These are phyloP conservation scores for Alsophila aescularia DNA, from an alignment of 2,888 invertebrate species.

Conservation along the genomic window DNA sequence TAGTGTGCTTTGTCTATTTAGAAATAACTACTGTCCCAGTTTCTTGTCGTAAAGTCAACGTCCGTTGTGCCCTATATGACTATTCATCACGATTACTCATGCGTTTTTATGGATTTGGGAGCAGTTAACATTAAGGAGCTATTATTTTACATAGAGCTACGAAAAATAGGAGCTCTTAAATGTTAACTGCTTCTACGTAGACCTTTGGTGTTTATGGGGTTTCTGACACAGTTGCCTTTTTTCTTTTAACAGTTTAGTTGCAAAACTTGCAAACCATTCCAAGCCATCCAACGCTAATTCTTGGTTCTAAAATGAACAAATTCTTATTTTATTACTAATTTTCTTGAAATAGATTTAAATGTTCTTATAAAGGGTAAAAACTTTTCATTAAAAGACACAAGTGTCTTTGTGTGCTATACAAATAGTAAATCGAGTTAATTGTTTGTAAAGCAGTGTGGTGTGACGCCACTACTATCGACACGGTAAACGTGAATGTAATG, in stretches of 20 bases:
- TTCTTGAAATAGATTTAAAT: neutral
- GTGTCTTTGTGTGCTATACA: constrained; percentile 10
- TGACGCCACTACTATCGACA: constrained; percentile 24
- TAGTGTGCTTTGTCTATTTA: neutral
- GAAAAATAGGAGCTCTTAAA: no score
- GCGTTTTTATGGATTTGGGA: constrained; percentile 14
- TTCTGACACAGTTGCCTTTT: constrained; percentile 2
- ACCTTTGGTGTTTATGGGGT: neutral
- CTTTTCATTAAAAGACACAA: neutral
- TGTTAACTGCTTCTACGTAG: neutral
- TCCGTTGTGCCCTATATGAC: constrained; percentile 4
- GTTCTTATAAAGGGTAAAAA: constrained; percentile 1
- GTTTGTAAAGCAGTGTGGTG: constrained; percentile 18
- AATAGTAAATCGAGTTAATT: constrained; percentile 16
- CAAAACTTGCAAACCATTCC: no score
- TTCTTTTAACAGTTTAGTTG: no score
- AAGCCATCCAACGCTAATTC: no score
- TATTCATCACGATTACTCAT: constrained; percentile 8
- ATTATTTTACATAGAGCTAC: neutral
- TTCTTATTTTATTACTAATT: neutral
- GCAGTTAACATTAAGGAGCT: constrained; percentile 1
- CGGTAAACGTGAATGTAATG: constrained; percentile 17
- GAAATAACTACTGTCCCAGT: constrained; percentile 7
- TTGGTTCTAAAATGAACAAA: no score
- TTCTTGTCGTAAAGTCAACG: constrained; percentile 11